Evolutionary conservation across 1,140 invertebrate genomes (phyloP).

Genomic region (Rhizoglyphus robini): DNA sequence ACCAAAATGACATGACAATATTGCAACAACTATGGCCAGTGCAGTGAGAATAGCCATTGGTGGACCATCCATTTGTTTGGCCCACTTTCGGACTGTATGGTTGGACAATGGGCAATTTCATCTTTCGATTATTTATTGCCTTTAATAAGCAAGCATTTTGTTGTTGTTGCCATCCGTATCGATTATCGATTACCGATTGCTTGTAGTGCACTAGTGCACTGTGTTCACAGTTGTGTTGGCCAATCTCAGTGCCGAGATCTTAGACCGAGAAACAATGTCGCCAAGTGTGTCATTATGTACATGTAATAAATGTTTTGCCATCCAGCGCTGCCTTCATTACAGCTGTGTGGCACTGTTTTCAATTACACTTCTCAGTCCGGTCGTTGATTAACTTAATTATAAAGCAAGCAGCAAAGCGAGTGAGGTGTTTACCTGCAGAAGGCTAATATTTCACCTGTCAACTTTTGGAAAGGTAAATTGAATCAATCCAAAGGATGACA

Average conservation of each 20-base stretch:
- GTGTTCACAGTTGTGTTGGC: not conserved
- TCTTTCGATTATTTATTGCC: not conserved
- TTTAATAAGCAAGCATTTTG: not conserved
- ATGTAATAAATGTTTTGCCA: not conserved
- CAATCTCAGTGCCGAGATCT: not conserved
- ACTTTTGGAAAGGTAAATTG: no score
- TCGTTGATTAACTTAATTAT: no score
- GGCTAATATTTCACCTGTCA: no score
- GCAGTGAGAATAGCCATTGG: not conserved
- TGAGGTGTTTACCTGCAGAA: no score
- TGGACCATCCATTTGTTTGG: not conserved
- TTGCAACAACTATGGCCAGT: not conserved
- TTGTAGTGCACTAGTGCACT: not conserved
- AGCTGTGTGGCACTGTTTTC: no score
- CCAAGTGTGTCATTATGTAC: not conserved
- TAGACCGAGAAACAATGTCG: not conserved
- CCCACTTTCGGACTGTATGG: no score
- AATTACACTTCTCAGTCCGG: not conserved
- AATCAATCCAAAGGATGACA: no score
- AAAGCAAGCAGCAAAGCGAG: no score
- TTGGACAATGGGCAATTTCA: no score
- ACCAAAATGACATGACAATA: not conserved
- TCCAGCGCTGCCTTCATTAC: no score
- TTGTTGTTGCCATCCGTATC: not conserved
- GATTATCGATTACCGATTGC: not conserved